Base-by-base conservation (phyloP, 1,140 invertebrate genomes). In the Fopius arisanus region DNA sequence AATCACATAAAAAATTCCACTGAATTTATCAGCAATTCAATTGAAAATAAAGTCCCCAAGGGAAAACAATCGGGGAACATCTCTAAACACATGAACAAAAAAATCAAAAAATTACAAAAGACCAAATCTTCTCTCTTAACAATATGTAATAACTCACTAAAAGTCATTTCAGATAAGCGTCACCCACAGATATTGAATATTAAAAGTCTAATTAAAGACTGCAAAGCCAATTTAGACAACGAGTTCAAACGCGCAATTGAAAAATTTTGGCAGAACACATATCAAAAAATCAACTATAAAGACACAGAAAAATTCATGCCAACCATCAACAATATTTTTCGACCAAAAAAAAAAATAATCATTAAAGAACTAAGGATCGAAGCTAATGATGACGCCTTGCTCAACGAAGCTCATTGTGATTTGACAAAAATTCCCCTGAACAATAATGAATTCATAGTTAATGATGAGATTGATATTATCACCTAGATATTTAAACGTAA, bases 401-500 rank as follows among this genome's bases (percentile, higher is more conserved):
- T 72, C 1, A 7, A 26, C 0, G 41, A 59, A 65, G 43, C 37
- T 26, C 2, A 23, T 7, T 54, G 10, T n/a, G 59, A 67, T 21
- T 16, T 51, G 0, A 16, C 5, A 4, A 19, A 54, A n/a, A 21
- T 21, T 1, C 71, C 12, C 7, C 19, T 31, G 4, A 31, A 28
- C 10, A 67, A 72, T n/a, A 66, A 72, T 12, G 66, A 51, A 48
- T 37, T 10, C 41, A 63, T 54, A 3, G 28, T 75, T 40, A 54
- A 26, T 3, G 9, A 51, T 14, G n/a, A 28, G 0, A 2, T 9
- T 1, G 48, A 70, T 14, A 75, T 71, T 26, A 63, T 71, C 74
- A 1, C 74, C 65, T 2, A 41, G 69, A 70, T 51, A 75, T 19
- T n/a, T 75, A n/a, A 74, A 70, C 26, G 21, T 31, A 12, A 59